Evolutionary conservation across 1,140 invertebrate species (phyloP).

Genomic region (Eriocheir sinensis): DNA sequence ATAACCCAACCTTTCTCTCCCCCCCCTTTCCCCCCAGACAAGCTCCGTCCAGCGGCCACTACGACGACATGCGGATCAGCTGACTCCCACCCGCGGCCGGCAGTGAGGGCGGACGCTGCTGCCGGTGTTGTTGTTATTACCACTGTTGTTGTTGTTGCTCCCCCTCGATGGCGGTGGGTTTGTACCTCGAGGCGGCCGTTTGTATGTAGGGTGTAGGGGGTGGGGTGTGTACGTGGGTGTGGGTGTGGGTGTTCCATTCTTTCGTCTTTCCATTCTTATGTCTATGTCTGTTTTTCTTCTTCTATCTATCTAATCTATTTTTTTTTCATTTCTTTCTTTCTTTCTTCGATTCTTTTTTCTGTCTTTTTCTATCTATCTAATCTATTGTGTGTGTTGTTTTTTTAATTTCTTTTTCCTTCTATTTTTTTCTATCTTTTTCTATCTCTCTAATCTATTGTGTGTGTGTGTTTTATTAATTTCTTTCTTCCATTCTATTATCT

Average conservation of each 20-base stretch:
- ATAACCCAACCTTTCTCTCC: not conserved
- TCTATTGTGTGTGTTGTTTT: too few species aligned
- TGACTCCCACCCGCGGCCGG: slow-evolving; percentile 30
- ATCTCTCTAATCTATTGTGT: too few species aligned
- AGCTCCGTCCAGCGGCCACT: slow-evolving; percentile 69
- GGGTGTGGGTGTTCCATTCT: not conserved
- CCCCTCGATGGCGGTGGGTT: not conserved
- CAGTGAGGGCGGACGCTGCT: not conserved
- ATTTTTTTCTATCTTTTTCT: too few species aligned
- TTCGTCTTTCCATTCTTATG: too few species aligned
- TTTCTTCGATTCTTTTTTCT: too few species aligned
- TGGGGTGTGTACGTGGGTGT: not conserved
- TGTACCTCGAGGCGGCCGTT: not conserved
- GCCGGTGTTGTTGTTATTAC: not conserved
- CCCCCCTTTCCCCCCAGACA: slow-evolving; percentile 23
- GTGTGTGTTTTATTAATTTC: too few species aligned
- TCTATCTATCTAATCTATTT: too few species aligned
- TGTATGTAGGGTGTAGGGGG: not conserved
- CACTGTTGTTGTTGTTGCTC: not conserved
- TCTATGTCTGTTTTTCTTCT: too few species aligned
- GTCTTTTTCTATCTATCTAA: too few species aligned
- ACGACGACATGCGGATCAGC: slow-evolving; percentile 66
- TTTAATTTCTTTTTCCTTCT: too few species aligned
- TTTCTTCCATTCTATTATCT: too few species aligned
- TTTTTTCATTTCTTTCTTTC: not conserved